phyloP scores from a whole-genome alignment of 2,797 vertebrate genomes.

The Taenioides sp. region DNA sequence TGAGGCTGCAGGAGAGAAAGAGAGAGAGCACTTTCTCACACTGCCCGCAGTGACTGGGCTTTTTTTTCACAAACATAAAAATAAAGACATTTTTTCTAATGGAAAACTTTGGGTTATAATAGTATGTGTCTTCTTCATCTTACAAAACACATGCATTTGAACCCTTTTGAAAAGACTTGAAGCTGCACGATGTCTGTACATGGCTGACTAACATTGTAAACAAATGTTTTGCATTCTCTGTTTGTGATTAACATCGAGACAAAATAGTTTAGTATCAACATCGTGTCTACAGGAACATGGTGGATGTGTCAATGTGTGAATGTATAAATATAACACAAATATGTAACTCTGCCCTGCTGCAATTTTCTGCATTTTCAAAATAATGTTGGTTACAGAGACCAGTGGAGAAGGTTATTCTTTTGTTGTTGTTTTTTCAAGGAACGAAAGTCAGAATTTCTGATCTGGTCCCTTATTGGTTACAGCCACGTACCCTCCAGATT shows the following conservation, averaged over 20 bases:
- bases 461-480: background rate
- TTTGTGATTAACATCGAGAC: background rate
- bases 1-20: constrained; percentile 53
- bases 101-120: background rate
- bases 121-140: background rate
- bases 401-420: background rate
- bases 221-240: background rate
- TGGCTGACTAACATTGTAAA: background rate
- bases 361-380: background rate
- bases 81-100: constrained; percentile 1
- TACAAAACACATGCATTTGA: background rate
- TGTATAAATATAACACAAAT: background rate
- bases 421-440: background rate
- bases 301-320: background rate
- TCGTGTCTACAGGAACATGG: background rate
- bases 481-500: background rate
- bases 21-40: constrained; percentile 72
- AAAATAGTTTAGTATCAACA: background rate
- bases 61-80: constrained; percentile 14
- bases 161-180: background rate
- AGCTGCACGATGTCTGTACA: background rate
- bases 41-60: constrained; percentile 33
- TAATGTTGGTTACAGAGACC: background rate
- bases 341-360: background rate
- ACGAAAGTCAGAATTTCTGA: background rate